Evolutionary conservation across 2,113 vertebrate genomes (phyloP), one percentile per base, ranked within the genome.

Genomic region (Ochotona curzoniae): DNA sequence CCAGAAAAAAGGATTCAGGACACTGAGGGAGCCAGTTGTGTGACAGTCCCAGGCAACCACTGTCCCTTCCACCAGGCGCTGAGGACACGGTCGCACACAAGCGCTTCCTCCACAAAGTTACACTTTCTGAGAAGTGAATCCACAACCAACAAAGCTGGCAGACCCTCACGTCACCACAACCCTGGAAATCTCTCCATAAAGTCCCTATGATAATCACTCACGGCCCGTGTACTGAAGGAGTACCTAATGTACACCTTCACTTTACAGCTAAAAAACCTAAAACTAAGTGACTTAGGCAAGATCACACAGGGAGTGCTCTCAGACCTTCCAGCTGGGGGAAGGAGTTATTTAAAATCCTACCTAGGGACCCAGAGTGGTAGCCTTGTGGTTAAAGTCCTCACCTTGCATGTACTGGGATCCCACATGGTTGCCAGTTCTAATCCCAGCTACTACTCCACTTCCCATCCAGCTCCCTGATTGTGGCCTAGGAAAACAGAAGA

Each of bases 121-220:
- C 15, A 2, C 54, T 85, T 44, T 51, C 75, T 35, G 70, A 81
- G 21, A 80, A 85, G 51, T 76, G 60, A 51, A 75, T 8, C 60
- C 82, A 90, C 13, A 80, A 32, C 20, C 13, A 30, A 78, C 44
- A n/a, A 9, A 87, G 23, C 38, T 63, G 74, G 74, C 28, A 80
- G 23, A 84, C 8, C 73, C 47, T 35, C 2, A 32, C 54, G 35
- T 87, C 38, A 78, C 49, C 15, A 87, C n/a, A 78, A 38, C 32
- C 64, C 80, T 35, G 32, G 57, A 70, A 88, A 94, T 89, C 26
- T 81, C 92, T 89, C 82, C 13, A 88, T 28, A 20, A 90, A 57
- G 15, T 38, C 26, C 3, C 63, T 20, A 76, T 44, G 69, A 82
- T 47, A 28, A 1, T 87, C 57, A 83, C 17, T 82, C 47, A 47